A percentile compares a stretch with the other conserved stretches of the same genome.
phyloP scores from a whole-genome alignment of 2,888 invertebrate species.

The Sarcophaga rosellei region DNA sequence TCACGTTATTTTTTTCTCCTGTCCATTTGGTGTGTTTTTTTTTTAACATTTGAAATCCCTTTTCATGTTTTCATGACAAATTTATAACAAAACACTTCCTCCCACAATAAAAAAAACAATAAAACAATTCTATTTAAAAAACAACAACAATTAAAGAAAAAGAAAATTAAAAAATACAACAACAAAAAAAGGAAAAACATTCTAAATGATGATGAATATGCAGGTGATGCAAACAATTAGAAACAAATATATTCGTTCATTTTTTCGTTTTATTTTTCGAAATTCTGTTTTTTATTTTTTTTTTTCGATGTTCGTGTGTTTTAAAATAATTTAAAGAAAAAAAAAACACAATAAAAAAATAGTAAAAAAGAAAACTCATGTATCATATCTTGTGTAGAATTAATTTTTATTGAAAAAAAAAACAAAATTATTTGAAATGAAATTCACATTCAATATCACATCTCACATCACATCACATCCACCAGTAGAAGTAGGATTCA shows the following conservation, averaged over 20 bases:
- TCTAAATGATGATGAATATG: slow-evolving; percentile 44
- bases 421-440: too few relatives aligned
- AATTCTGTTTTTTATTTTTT: too few relatives aligned
- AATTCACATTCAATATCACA: too few relatives aligned
- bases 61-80: slow-evolving; percentile 58
- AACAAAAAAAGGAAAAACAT: background rate
- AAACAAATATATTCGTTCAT: background rate
- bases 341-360: too few relatives aligned
- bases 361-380: too few relatives aligned
- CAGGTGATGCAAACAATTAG: slow-evolving; percentile 53
- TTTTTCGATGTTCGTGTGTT: too few relatives aligned
- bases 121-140: background rate
- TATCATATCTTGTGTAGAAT: too few relatives aligned
- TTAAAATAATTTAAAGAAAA: too few relatives aligned
- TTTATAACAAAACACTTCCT: slow-evolving; percentile 42
- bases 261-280: background rate
- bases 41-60: slow-evolving; percentile 33
- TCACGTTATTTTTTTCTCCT: background rate
- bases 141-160: background rate
- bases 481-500: too few relatives aligned
- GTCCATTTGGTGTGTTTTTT: slow-evolving; percentile 9
- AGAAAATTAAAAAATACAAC: background rate
- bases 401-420: too few relatives aligned
- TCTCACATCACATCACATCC: too few relatives aligned
- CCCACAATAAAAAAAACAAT: slow-evolving; percentile 36